Percentiles rank a stretch among this genome's conserved stretches.
These are phyloP conservation scores for Hydroisotoma schaefferi DNA, from an alignment of 2,888 invertebrate species.

Conservation along the genomic window DNA sequence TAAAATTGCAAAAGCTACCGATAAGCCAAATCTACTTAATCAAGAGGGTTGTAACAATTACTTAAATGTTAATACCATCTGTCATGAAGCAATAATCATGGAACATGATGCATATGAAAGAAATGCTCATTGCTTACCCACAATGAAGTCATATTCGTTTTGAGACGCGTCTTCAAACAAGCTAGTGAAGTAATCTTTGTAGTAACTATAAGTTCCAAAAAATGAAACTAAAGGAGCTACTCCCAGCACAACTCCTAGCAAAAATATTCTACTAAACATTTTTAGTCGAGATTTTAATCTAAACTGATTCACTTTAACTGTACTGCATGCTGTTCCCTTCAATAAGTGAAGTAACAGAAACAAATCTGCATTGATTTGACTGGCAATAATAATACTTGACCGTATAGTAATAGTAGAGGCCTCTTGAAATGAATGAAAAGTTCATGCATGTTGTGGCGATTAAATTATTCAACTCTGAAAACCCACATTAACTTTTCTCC, in stretches of 20 bases:
- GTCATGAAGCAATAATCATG: too few relatives aligned
- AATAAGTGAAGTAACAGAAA: not conserved
- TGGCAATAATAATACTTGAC: too few relatives aligned
- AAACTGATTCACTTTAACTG: not conserved
- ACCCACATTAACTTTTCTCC: too few relatives aligned
- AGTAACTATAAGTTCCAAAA: not conserved
- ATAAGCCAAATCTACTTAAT: too few relatives aligned
- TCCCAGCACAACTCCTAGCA: not conserved
- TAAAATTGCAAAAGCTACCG: not conserved
- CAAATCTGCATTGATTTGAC: not conserved
- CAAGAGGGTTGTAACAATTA: too few relatives aligned
- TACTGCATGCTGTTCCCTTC: too few relatives aligned
- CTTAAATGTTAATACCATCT: too few relatives aligned
- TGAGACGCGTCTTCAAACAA: not conserved
- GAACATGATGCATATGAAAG: not conserved
- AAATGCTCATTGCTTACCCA: not conserved
- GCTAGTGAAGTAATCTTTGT: constrained; percentile 7
- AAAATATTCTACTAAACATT: constrained; percentile 5
- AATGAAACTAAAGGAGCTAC: constrained; percentile 8
- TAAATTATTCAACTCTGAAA: too few relatives aligned
- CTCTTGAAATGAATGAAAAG: too few relatives aligned
- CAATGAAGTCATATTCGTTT: constrained; percentile 15
- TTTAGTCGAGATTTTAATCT: constrained; percentile 2
- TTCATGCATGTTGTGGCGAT: too few relatives aligned
- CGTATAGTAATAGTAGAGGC: too few relatives aligned